Base-by-base conservation (phyloP, 2,113 vertebrate genomes). In the Urocynchramus pylzowi region DNA sequence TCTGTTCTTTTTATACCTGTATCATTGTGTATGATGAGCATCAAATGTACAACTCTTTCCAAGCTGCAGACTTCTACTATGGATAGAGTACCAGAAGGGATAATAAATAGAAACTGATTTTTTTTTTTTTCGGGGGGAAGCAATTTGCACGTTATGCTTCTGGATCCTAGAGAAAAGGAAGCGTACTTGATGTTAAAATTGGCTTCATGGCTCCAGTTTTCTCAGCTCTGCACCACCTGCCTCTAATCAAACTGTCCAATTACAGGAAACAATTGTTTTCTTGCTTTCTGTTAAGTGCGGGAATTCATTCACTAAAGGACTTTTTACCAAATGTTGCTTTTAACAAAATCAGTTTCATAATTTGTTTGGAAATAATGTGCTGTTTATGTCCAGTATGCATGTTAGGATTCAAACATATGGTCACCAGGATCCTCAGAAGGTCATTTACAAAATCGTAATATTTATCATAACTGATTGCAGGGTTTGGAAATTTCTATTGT, bases 181-280 rank as follows among this genome's bases (percentile, higher is more conserved):
- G 91, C 50, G 24, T 87, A 93, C 87, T 95, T 90, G 97, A 95
- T 13, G 69, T 96, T 98, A 96, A 97, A 98, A 97, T 97, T 97
- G 98, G 93, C 95, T 98, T 93, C 18, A 57, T 94, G 95, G 96
- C 93, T 97, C 97, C 89, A 89, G 91, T 91, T 97, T 71, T 95
- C 92, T 96, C 89, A 20, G 96, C 95, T 96, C 87, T 37, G 93
- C 96, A 96, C 97, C 97, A 98, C 98, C 97, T 98, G 98, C 97
- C 97, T 98, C 97, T 97, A 98, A 98, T 98, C 97, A 98, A 98
- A 98, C 97, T 98, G 98, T 97, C 98, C 98, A 98, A 98, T 98
- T 97, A 97, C 97, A 98, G 96, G 97, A 98, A 98, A 97, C 97
- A 97, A 97, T 98, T 97, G 98, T 97, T 97, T 97, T 97, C 96